These are phyloP conservation scores for Penaeus japonicus DNA, from an alignment of 1,140 invertebrate genomes.

Conservation along the genomic window DNA sequence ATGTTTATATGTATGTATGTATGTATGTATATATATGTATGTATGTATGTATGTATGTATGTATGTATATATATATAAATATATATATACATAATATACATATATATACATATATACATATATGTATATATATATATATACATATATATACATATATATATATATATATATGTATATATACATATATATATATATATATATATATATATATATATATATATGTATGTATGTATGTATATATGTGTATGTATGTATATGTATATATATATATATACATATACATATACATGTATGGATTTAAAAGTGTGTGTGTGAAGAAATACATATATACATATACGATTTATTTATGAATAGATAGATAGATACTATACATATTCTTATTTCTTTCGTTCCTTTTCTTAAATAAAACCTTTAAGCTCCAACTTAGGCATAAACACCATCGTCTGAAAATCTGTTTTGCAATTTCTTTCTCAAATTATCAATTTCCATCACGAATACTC, in stretches of 20 bases:
- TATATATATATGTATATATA: background rate
- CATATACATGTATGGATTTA: background rate
- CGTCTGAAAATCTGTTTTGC: too few relatives aligned
- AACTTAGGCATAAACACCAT: too few relatives aligned
- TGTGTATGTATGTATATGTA: background rate
- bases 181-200: constrained; percentile 8
- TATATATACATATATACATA: background rate
- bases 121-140: constrained; percentile 6
- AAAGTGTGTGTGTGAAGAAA: background rate
- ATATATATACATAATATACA: background rate
- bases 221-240: background rate
- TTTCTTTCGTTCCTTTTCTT: too few relatives aligned
- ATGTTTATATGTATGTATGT: background rate
- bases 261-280: background rate
- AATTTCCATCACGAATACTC: too few relatives aligned
- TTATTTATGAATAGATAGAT: too few relatives aligned
- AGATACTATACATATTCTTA: too few relatives aligned
- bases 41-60: background rate
- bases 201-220: constrained; percentile 2
- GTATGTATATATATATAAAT: background rate
- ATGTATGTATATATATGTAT: background rate
- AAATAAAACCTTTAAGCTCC: too few relatives aligned
- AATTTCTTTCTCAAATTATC: too few relatives aligned
- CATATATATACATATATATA: constrained; percentile 1
- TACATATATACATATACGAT: too few relatives aligned